These are phyloP conservation scores for Pseudorhombus dupliciocellatus DNA, from an alignment of 2,113 vertebrate genomes.

Conservation along the genomic window DNA sequence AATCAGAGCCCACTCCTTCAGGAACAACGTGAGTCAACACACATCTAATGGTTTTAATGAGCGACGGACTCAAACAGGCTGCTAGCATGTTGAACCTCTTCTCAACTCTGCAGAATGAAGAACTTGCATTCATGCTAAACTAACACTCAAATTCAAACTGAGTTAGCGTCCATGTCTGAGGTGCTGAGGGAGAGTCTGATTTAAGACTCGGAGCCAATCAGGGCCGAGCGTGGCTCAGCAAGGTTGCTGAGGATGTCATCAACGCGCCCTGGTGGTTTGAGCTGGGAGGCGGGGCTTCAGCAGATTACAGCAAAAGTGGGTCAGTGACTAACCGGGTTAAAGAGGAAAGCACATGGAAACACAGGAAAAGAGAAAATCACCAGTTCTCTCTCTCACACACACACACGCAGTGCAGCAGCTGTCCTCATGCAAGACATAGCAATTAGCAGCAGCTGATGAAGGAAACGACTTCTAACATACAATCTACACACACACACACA, in stretches of 20 bases:
- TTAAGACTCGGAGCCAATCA: slow-evolving; percentile 5
- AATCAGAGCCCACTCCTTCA: slow-evolving; percentile 91
- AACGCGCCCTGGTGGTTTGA: slow-evolving; percentile 13
- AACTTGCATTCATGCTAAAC: slow-evolving; percentile 15
- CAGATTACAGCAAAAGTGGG: slow-evolving; percentile 66
- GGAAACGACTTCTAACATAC: slow-evolving; percentile 30
- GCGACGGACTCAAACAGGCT: background rate
- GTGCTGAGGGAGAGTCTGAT: background rate
- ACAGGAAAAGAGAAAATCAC: slow-evolving; percentile 47
- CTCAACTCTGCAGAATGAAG: no score
- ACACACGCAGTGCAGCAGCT: slow-evolving; percentile 51
- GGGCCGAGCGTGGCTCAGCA: background rate
- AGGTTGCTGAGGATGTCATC: slow-evolving; percentile 1
- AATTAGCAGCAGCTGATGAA: slow-evolving; percentile 58
- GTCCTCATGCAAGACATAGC: slow-evolving; percentile 55
- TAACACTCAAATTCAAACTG: background rate
- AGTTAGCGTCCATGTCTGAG: background rate
- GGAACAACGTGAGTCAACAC: slow-evolving; percentile 87
- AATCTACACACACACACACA: slow-evolving; percentile 36
- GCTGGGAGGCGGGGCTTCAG: slow-evolving; percentile 34
- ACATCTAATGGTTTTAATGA: no score
- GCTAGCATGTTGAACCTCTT: no score
- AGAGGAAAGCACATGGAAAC: slow-evolving; percentile 33
- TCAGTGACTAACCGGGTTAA: slow-evolving; percentile 69
- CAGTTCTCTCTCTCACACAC: slow-evolving; percentile 19